Conservation (phyloP, 2,797 vertebrate species). For the Cyprinodon diabolis region DNA sequence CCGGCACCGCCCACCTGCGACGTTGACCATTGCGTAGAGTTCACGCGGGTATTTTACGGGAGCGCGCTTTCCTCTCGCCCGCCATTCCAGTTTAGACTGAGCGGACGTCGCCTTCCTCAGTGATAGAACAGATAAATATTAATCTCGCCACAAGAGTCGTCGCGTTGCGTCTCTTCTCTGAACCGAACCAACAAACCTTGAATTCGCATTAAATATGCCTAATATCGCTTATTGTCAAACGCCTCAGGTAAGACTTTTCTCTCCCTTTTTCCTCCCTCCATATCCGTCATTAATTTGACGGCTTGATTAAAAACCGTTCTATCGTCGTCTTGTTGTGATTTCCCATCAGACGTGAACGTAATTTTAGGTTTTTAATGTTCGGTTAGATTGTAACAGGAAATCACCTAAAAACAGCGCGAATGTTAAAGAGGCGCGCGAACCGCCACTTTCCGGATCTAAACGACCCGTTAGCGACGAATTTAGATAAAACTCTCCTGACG, state of each 20-base stretch:
- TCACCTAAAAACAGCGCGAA: constrained; percentile 13
- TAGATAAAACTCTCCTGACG: neutral
- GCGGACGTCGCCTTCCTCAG: constrained; percentile 20
- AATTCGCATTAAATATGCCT: constrained; percentile 85
- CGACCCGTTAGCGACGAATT: neutral
- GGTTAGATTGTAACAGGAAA: neutral
- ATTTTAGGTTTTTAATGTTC: neutral
- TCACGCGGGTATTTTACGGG: constrained; percentile 32
- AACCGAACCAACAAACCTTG: constrained; percentile 68
- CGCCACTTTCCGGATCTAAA: constrained; percentile 16
- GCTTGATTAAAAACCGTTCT: neutral
- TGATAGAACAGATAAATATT: neutral
- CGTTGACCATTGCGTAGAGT: constrained; percentile 41
- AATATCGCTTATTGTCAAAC: constrained; percentile 77
- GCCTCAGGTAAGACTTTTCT: constrained; percentile 77
- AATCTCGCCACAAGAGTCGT: constrained; percentile 30
- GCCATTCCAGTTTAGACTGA: neutral
- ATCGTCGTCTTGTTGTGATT: neutral
- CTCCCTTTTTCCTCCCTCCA: neutral
- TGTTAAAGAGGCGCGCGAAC: constrained; percentile 15
- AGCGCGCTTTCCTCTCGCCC: constrained; percentile 43
- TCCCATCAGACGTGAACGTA: neutral
- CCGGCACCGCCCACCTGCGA: constrained; percentile 9
- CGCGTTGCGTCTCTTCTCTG: constrained; percentile 55
- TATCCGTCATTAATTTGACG: neutral